phyloP scores from a whole-genome alignment of 2,888 invertebrate species.

The Andricus curvator region DNA sequence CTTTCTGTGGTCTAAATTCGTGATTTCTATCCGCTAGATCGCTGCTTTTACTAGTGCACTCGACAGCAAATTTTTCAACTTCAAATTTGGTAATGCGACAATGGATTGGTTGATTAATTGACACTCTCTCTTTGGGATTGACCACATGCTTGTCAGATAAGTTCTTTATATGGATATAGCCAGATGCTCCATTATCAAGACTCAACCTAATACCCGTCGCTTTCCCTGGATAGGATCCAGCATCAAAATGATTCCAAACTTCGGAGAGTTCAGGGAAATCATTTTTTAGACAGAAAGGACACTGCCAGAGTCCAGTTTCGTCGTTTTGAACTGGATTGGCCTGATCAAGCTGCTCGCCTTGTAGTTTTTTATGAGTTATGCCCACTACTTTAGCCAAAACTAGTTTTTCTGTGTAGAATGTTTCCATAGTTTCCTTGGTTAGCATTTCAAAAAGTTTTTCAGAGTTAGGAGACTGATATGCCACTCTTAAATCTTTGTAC shows the following conservation, averaged over 20 bases:
- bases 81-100: slow-evolving; percentile 96
- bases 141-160: slow-evolving; percentile 95
- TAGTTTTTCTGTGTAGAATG: slow-evolving; percentile 93
- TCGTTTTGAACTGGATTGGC: slow-evolving; percentile 97
- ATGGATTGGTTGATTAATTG: slow-evolving; percentile 90
- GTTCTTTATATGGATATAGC: slow-evolving; percentile 96
- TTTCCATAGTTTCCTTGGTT: slow-evolving; percentile 97
- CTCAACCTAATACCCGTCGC: slow-evolving; percentile 94
- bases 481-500: slow-evolving; percentile 92
- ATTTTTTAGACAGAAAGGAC: slow-evolving; percentile 97
- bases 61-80: slow-evolving; percentile 94
- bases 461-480: slow-evolving; percentile 88
- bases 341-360: slow-evolving; percentile 95
- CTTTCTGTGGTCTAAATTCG: slow-evolving; percentile 93
- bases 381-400: slow-evolving; percentile 89
- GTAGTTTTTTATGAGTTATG: slow-evolving; percentile 92
- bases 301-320: slow-evolving; percentile 97
- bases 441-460: slow-evolving; percentile 96
- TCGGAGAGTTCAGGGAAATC: slow-evolving; percentile 97
- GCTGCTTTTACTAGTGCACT: slow-evolving; percentile 95
- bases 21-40: slow-evolving; percentile 94
- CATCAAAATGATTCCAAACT: slow-evolving; percentile 99
- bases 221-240: slow-evolving; percentile 96
- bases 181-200: slow-evolving; percentile 94
- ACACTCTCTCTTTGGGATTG: slow-evolving; percentile 95